A percentile compares a stretch with the other conserved stretches of the same genome.
phyloP scores from a whole-genome alignment of 2,888 invertebrate species.

The Steinernema carpocapsae region DNA sequence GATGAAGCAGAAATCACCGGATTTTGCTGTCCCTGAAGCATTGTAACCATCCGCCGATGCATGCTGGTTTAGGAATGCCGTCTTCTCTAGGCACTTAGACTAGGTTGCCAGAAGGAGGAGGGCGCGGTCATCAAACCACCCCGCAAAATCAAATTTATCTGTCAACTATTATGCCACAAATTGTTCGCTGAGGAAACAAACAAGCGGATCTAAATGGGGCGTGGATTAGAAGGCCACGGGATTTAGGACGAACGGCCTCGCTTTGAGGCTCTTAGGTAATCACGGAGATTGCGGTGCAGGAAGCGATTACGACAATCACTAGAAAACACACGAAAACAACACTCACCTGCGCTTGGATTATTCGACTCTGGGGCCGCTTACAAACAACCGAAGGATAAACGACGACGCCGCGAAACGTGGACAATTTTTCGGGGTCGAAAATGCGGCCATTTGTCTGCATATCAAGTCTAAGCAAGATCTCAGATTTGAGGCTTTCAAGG shows the following conservation, averaged over 20 bases:
- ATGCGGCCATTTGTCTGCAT: too few relatives aligned
- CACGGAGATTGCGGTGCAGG: not conserved
- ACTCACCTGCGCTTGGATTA: not conserved
- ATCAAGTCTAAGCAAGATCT: too few relatives aligned
- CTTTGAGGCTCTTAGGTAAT: constrained; percentile 3
- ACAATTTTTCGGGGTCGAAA: too few relatives aligned
- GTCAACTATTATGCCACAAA: constrained; percentile 29
- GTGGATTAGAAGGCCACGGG: not conserved
- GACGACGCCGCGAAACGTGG: too few relatives aligned
- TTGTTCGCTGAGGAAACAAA: constrained; percentile 14
- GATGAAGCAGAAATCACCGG: not conserved
- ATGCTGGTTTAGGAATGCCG: constrained; percentile 6
- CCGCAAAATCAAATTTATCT: constrained; percentile 25
- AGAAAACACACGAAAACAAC: constrained; percentile 11
- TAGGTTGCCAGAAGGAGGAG: not conserved
- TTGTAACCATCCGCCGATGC: not conserved
- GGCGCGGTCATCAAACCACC: constrained; percentile 9
- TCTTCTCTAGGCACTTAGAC: constrained; percentile 19
- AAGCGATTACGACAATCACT: constrained; percentile 26
- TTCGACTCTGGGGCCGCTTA: too few relatives aligned
- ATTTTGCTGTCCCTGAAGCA: not conserved
- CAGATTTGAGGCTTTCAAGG: too few relatives aligned
- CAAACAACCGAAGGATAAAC: not conserved
- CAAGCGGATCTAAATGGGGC: not conserved
- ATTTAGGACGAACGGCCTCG: too few relatives aligned